Conservation (phyloP, 2,113 vertebrate genomes). For the Microcebus tavaratra region DNA sequence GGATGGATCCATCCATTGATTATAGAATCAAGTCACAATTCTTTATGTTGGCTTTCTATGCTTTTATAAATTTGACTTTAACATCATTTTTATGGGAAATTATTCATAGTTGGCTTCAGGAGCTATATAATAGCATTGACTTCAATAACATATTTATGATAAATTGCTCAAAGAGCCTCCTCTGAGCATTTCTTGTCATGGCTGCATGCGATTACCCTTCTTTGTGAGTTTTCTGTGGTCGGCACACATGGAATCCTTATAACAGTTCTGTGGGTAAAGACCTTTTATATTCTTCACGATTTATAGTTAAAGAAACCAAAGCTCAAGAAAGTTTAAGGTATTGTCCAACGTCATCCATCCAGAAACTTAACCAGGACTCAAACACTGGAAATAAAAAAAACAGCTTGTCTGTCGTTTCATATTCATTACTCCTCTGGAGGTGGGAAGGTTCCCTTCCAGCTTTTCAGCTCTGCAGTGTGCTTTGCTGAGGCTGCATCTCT, state of each 20-base stretch:
- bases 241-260: not conserved
- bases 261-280: not conserved
- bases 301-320: not conserved
- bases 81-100: not conserved
- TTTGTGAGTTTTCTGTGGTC: not conserved
- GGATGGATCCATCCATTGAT: not conserved
- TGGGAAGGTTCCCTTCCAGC: not conserved
- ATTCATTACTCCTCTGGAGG: not conserved
- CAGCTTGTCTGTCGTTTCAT: not conserved
- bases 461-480: not conserved
- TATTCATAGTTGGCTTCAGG: not conserved
- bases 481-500: not conserved
- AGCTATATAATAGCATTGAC: not conserved
- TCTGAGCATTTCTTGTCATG: not conserved
- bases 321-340: not conserved
- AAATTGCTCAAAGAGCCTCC: not conserved
- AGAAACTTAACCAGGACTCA: not conserved
- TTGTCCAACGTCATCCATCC: not conserved
- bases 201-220: not conserved
- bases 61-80: conserved; percentile 3
- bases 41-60: not conserved
- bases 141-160: conserved; percentile 1
- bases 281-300: not conserved
- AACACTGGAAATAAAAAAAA: not conserved
- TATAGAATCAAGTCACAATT: not conserved